phyloP scores from a whole-genome alignment of 2,113 vertebrate genomes.

The Thoracochromis brauschi region DNA sequence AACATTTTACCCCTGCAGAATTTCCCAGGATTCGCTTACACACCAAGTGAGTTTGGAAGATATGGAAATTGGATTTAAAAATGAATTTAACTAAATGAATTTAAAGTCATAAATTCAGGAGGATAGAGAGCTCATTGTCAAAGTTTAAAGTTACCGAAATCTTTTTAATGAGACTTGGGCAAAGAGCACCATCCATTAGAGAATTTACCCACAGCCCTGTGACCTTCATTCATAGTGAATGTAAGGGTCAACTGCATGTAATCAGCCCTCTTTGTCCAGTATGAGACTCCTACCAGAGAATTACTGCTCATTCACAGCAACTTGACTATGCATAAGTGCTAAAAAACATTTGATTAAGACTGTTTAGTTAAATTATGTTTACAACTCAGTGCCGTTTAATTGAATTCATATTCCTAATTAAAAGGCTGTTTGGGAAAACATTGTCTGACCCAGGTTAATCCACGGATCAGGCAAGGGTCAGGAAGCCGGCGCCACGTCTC shows the following conservation, averaged over 20 bases:
- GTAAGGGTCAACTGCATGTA: background rate
- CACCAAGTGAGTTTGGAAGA: background rate
- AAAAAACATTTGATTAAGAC: background rate
- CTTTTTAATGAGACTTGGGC: background rate
- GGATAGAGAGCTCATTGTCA: background rate
- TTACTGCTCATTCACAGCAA: background rate
- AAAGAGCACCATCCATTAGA: background rate
- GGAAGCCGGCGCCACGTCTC: background rate
- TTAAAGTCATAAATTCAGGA: background rate
- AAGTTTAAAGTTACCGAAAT: background rate
- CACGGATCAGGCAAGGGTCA: background rate
- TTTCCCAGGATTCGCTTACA: background rate
- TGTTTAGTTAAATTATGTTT: background rate
- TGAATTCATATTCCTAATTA: background rate
- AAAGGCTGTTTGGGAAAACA: background rate
- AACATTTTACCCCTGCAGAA: background rate
- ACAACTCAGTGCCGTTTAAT: background rate
- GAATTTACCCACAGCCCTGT: background rate
- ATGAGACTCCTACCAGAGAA: background rate
- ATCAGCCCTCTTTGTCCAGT: background rate
- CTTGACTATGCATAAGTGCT: background rate
- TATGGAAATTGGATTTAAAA: background rate
- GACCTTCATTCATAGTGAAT: background rate
- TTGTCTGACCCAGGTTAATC: background rate
- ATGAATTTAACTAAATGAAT: background rate